Percentiles rank a stretch among this genome's conserved stretches.
Evolutionary conservation across 2,113 vertebrate genomes (phyloP).

Genomic region (Xiphorhynchus elegans): DNA sequence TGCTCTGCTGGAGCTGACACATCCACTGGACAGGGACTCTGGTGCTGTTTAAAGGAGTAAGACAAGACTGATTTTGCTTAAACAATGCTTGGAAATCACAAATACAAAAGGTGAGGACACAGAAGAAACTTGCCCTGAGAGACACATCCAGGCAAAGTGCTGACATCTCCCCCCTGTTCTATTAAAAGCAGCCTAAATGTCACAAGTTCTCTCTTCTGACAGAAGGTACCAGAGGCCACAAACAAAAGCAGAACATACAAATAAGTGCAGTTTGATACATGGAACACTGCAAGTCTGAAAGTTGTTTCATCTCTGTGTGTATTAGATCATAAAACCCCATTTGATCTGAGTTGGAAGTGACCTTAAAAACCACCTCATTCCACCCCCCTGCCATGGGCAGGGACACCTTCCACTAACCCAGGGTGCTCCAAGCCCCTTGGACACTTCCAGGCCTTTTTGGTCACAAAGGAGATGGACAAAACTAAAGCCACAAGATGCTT

Average conservation of each 20-base stretch:
- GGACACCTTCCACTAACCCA: not conserved
- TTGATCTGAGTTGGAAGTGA: not conserved
- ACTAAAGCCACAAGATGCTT: not conserved
- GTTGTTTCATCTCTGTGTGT: not conserved
- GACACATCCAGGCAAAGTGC: not conserved
- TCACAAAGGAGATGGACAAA: not conserved
- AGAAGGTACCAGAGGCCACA: not conserved
- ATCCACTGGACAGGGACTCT: rapidly evolving
- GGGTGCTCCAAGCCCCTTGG: not conserved
- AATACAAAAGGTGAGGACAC: not conserved
- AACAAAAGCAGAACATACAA: not conserved
- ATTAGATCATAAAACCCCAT: not conserved
- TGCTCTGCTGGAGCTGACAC: not conserved
- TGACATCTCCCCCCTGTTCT: not conserved
- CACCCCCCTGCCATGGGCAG: not conserved
- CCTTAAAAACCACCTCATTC: rapidly evolving
- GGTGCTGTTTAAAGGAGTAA: not conserved
- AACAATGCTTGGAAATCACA: not conserved
- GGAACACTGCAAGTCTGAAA: not conserved
- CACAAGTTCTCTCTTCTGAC: not conserved
- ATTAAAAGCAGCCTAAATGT: not conserved
- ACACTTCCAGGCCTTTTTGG: not conserved
- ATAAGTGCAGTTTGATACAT: not conserved
- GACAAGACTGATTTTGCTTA: not conserved
- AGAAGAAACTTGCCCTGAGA: not conserved